phyloP scores from a whole-genome alignment of 2,113 vertebrate genomes.

The Mormoops blainvillei region DNA sequence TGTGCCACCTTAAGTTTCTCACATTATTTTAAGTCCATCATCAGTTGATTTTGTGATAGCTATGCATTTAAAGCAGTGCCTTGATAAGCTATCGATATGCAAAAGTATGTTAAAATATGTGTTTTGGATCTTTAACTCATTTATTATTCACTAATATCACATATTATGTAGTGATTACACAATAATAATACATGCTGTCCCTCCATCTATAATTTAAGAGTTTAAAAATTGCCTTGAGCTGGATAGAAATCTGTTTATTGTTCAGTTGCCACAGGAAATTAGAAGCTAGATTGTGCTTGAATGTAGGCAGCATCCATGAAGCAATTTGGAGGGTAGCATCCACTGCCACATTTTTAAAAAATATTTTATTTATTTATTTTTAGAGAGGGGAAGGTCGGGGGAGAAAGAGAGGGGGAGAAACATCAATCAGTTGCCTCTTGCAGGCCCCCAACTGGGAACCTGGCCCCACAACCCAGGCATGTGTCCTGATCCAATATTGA shows the following conservation, averaged over 20 bases:
- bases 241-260: not conserved
- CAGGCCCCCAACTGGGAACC: no score
- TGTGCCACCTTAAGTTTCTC: not conserved
- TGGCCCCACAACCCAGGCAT: no score
- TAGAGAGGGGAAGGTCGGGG: no score
- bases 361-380: not conserved
- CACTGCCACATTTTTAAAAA: not conserved
- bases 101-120: not conserved
- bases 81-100: not conserved
- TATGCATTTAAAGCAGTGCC: not conserved
- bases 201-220: constrained; percentile 53
- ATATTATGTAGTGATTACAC: not conserved
- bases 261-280: not conserved
- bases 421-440: no score
- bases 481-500: no score
- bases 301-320: not conserved
- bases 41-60: not conserved
- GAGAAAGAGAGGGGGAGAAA: no score
- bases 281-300: not conserved
- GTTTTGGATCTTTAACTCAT: not conserved
- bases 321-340: not conserved
- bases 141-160: not conserved
- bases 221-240: not conserved
- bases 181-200: not conserved
- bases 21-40: not conserved